A percentile compares a stretch with the other conserved stretches of the same genome.
Evolutionary conservation across 2,888 invertebrate species (phyloP).

Genomic region (Deilephila porcellus): DNA sequence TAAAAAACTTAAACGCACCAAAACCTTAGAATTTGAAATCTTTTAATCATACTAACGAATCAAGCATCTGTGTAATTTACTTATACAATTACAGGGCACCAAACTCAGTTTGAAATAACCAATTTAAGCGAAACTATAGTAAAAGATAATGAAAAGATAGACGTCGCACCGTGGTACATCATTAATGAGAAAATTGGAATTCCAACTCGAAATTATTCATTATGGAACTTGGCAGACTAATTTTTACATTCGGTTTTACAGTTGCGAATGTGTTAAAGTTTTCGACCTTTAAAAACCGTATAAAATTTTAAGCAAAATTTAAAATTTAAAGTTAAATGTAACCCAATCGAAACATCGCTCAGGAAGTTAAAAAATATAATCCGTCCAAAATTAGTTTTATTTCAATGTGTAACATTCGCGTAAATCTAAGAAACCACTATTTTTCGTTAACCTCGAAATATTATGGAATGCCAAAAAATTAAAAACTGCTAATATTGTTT

Average conservation of each 20-base stretch:
- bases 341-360: too few relatives aligned
- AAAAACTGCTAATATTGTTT: too few relatives aligned
- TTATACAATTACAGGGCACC: background rate
- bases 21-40: background rate
- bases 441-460: too few relatives aligned
- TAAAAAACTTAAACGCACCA: background rate
- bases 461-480: too few relatives aligned
- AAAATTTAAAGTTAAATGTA: too few relatives aligned
- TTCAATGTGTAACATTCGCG: too few relatives aligned
- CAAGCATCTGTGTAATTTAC: background rate
- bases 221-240: background rate
- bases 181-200: background rate
- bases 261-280: background rate
- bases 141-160: slow-evolving; percentile 9
- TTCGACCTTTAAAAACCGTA: background rate
- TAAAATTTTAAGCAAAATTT: too few relatives aligned
- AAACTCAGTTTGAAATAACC: slow-evolving; percentile 1
- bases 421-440: too few relatives aligned
- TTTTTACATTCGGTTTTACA: background rate
- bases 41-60: background rate
- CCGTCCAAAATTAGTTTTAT: too few relatives aligned
- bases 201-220: background rate
- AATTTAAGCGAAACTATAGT: slow-evolving; percentile 8
- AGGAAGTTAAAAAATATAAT: too few relatives aligned
- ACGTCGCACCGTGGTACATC: background rate